A percentile compares a stretch with the other conserved stretches of the same genome.
phyloP scores from a whole-genome alignment of 2,113 vertebrate genomes.

The Syngnathoides biaculeatus region DNA sequence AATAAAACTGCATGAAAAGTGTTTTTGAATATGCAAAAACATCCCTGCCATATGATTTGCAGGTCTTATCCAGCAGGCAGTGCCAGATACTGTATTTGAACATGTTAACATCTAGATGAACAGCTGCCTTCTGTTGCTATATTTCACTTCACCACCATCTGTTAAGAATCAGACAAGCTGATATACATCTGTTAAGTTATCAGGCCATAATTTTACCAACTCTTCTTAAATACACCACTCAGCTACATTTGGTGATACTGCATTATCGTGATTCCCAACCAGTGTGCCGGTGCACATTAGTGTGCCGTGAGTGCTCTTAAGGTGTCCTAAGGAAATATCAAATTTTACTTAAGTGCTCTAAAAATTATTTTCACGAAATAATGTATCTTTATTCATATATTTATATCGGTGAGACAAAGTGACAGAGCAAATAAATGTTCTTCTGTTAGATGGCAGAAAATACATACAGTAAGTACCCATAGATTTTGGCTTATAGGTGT shows the following conservation, averaged over 20 bases:
- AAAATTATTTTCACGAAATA: too few relatives aligned
- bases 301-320: too few relatives aligned
- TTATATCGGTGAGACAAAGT: too few relatives aligned
- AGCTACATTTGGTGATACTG: slow-evolving; percentile 17
- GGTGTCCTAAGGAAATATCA: too few relatives aligned
- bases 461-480: too few relatives aligned
- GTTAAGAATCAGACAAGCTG: slow-evolving; percentile 45
- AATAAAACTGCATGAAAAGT: slow-evolving; percentile 27
- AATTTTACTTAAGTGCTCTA: too few relatives aligned
- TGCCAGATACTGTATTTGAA: slow-evolving; percentile 43
- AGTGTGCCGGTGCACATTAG: too few relatives aligned
- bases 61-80: slow-evolving; percentile 31
- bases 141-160: slow-evolving; percentile 60
- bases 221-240: slow-evolving; percentile 41
- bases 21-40: slow-evolving; percentile 38
- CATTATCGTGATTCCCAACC: too few relatives aligned
- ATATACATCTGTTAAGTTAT: slow-evolving; percentile 51
- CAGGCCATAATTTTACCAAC: slow-evolving; percentile 39
- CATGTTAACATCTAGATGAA: slow-evolving; percentile 53
- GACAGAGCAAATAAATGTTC: too few relatives aligned
- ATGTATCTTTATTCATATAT: too few relatives aligned
- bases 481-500: too few relatives aligned
- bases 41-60: slow-evolving; percentile 45
- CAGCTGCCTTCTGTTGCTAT: slow-evolving; percentile 62
- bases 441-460: too few relatives aligned